Evolutionary conservation across 2,797 vertebrate genomes (phyloP).

Genomic region (Gymnocypris eckloni): DNA sequence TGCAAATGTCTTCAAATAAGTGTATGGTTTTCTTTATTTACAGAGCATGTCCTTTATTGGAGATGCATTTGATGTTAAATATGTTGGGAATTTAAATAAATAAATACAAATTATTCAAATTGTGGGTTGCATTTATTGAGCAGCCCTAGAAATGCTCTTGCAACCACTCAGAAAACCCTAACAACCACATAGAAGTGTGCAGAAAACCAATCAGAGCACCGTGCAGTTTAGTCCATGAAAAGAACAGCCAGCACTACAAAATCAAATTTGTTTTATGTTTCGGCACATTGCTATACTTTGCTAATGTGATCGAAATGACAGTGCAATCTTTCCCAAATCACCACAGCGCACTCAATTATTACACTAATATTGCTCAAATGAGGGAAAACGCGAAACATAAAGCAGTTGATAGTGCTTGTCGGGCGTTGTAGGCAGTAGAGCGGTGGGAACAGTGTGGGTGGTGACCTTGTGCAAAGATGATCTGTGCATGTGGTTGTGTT

Average conservation of each 20-base stretch:
- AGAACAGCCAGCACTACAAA: background rate
- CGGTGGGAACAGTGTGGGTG: conserved; percentile 18
- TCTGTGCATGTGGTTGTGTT: background rate
- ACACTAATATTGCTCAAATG: conserved; percentile 8
- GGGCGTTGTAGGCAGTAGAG: background rate
- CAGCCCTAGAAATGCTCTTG: background rate
- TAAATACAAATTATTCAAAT: background rate
- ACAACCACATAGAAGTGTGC: background rate
- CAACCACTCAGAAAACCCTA: background rate
- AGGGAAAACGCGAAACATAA: background rate
- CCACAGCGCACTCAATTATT: background rate
- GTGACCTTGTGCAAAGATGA: conserved; percentile 27
- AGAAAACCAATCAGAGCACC: background rate
- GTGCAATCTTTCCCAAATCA: conserved; percentile 3
- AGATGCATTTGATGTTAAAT: background rate
- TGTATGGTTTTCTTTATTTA: background rate
- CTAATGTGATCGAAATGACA: conserved; percentile 4
- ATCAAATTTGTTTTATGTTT: background rate
- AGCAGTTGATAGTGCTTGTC: background rate
- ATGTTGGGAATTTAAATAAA: background rate
- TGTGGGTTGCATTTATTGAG: background rate
- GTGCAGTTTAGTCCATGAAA: background rate
- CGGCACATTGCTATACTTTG: background rate
- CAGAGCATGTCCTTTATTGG: background rate
- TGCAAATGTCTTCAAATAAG: background rate